These are phyloP conservation scores for Mesembrinibis cayennensis DNA, from an alignment of 2,113 vertebrate species.

Conservation along the genomic window DNA sequence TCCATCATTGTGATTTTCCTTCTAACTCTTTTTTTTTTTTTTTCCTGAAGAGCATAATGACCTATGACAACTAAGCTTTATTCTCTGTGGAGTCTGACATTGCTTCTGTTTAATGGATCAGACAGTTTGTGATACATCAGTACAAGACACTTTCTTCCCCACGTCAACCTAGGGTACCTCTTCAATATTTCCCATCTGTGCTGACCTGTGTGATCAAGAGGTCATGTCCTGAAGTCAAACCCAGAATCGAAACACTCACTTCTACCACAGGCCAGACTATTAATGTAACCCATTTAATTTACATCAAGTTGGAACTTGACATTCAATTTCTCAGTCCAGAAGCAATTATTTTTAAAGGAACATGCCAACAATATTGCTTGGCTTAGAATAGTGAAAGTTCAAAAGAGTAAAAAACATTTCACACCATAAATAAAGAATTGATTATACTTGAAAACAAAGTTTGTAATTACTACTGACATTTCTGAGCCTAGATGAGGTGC, in stretches of 20 bases:
- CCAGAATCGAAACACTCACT: conserved; percentile 36
- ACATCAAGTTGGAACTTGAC: conserved; percentile 42
- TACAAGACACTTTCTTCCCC: conserved; percentile 39
- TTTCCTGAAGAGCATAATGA: background rate
- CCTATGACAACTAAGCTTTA: conserved; percentile 41
- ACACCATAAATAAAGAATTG: conserved; percentile 68
- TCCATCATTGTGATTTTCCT: conserved; percentile 32
- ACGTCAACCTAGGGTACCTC: conserved; percentile 7
- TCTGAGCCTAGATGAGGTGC: conserved; percentile 55
- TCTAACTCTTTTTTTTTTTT: background rate
- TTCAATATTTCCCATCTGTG: conserved; percentile 47
- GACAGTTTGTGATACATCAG: conserved; percentile 52
- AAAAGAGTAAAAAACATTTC: conserved; percentile 62
- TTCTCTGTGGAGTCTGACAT: conserved; percentile 28
- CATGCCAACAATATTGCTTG: conserved; percentile 54
- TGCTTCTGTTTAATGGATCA: conserved; percentile 45
- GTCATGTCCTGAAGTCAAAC: conserved; percentile 57
- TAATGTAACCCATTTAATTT: conserved; percentile 59
- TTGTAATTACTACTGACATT: conserved; percentile 66
- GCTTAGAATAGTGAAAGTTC: conserved; percentile 51
- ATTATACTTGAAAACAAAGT: conserved; percentile 56
- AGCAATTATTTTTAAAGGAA: conserved; percentile 71
- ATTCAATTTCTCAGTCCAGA: conserved; percentile 53
- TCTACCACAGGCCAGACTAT: conserved; percentile 17
- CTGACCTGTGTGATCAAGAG: conserved; percentile 53